These are phyloP conservation scores for Eurystomus gularis DNA, from an alignment of 2,113 vertebrate species.

Conservation along the genomic window DNA sequence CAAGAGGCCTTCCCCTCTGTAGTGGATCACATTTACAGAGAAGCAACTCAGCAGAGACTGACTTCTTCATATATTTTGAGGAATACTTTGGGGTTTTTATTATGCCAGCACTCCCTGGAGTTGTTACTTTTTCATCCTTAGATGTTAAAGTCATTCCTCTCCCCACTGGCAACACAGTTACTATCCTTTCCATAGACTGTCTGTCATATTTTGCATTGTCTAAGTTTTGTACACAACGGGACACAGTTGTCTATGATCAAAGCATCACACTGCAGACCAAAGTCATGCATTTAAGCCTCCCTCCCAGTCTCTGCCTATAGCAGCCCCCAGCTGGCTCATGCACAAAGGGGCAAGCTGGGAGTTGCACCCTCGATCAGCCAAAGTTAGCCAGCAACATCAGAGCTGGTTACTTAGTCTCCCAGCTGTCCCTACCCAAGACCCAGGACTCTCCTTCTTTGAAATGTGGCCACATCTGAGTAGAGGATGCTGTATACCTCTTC, in stretches of 20 bases:
- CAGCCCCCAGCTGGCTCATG: not conserved
- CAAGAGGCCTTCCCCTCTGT: not conserved
- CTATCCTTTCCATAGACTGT: not conserved
- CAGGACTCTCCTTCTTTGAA: not conserved
- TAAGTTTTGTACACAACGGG: not conserved
- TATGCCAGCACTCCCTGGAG: not conserved
- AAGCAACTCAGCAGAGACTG: not conserved
- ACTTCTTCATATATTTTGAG: not conserved
- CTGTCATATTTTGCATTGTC: not conserved
- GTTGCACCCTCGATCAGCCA: not conserved
- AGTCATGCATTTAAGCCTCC: not conserved
- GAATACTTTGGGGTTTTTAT: not conserved
- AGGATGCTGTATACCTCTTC: not conserved
- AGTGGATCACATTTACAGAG: accelerated
- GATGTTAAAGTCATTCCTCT: not conserved
- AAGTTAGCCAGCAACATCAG: not conserved
- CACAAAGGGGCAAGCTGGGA: not conserved
- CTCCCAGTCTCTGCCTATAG: not conserved
- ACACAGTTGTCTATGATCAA: not conserved
- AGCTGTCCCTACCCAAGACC: not conserved
- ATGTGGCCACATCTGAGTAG: accelerated
- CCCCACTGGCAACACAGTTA: not conserved
- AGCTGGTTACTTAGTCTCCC: not conserved
- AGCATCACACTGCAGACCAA: not conserved
- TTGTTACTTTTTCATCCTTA: not conserved